Percentiles rank a stretch among this genome's conserved stretches.
These are phyloP conservation scores for Rhynchomys soricoides DNA, from an alignment of 2,113 vertebrate species.

Conservation along the genomic window DNA sequence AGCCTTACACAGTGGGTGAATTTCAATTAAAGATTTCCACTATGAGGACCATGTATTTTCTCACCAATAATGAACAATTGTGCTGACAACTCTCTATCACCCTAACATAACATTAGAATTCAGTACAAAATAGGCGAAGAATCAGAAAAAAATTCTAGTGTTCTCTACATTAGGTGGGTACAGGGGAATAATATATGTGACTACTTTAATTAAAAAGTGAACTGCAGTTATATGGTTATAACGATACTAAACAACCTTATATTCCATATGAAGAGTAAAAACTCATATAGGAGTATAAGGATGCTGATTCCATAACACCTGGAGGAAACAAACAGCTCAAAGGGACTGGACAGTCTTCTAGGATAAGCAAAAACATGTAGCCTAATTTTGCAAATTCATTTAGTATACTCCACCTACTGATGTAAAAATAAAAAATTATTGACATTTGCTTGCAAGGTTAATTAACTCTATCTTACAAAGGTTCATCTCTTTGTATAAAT, in stretches of 20 bases:
- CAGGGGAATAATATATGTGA: conserved; percentile 29
- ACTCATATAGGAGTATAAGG: not conserved
- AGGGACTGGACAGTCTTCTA: not conserved
- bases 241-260: not conserved
- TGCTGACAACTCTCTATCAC: not conserved
- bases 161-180: not conserved
- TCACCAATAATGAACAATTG: not conserved
- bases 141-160: not conserved
- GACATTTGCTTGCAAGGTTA: conserved; percentile 73
- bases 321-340: conserved; percentile 46
- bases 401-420: conserved; percentile 30
- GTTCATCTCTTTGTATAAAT: conserved; percentile 68
- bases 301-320: conserved; percentile 11
- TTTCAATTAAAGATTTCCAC: not conserved
- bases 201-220: not conserved
- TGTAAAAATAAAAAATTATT: not conserved
- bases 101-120: not conserved
- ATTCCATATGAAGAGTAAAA: not conserved
- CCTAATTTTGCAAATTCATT: conserved; percentile 23
- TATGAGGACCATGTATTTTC: not conserved
- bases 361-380: not conserved
- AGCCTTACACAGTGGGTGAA: not conserved
- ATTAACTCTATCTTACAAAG: conserved; percentile 66
- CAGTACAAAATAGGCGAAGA: not conserved
- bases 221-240: accelerated